Base-by-base conservation (phyloP, 2,888 invertebrate genomes). In the Agonum fuliginosum region DNA sequence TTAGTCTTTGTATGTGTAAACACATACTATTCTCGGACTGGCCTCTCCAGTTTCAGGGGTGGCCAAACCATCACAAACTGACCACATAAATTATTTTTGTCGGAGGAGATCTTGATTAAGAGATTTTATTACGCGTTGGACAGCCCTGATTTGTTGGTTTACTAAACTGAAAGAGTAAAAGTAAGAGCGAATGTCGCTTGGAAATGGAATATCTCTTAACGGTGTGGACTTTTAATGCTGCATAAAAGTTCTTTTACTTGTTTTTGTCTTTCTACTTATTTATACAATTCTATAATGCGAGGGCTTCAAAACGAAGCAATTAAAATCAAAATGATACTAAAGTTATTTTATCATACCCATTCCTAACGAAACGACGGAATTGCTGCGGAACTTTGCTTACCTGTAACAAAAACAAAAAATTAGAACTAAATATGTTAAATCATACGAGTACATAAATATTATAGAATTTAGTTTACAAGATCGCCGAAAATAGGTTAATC, bases 21-120 rank as follows among this genome's bases (percentile, higher is more conserved):
- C 62, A 51, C 17, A 41, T 70, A 74, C 74, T 74, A 65, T 74
- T 74, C 74, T 62, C 46, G 62, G 74, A 74, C 30, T 74, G 48
- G 51, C 37, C 46, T 67, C 37, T 67, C 67, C 34, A 71, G 71
- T 12, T 48, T 24, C 71, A 71, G 51, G 67, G 67, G 14, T 67
- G 67, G n/a, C 41, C 67, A 67, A 37, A 54, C n/a, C 8, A 8
- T 8, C 17, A 10, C 17, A 46, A 12, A 62, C 30, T 62, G 58
- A 17, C 58, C 58, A 17, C 12, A 17, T 46, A 46, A 14, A 46
- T 46, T 46, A 17, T 46, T 46, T 46, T 46, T 46, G 17, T 17
- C 5, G 1, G 17, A 12, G 10, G 12, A 2, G 8, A 12, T 1
- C 6, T 1, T 3, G 8, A 6, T 41, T 41, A 41, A 12, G 41